These are phyloP conservation scores for Larimichthys polyactis DNA, from an alignment of 2,113 vertebrate genomes.

Conservation along the genomic window DNA sequence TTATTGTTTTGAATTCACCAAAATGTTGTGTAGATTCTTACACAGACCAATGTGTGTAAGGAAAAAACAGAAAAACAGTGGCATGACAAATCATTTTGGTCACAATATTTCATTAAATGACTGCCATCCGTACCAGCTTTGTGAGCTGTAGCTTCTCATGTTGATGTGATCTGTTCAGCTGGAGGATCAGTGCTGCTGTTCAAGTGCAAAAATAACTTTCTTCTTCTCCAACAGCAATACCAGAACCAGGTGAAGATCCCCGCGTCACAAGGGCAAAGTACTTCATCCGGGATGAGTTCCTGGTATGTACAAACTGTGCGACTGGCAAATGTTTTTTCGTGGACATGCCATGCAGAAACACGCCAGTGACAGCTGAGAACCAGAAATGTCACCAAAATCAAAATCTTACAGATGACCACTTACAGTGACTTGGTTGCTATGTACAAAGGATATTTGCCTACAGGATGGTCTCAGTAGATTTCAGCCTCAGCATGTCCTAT, in stretches of 20 bases:
- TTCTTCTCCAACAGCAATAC: conserved; percentile 87
- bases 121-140: not conserved
- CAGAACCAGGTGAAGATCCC: conserved; percentile 94
- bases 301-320: conserved; percentile 86
- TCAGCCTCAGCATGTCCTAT: not conserved
- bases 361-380: not conserved
- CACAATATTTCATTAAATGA: not conserved
- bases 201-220: conserved; percentile 22
- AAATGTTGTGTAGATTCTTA: too few species aligned
- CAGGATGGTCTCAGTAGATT: too few species aligned
- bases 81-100: not conserved
- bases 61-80: too few species aligned
- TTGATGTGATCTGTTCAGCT: not conserved
- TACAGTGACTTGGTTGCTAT: not conserved
- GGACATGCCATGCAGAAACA: not conserved
- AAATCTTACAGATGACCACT: conserved; percentile 9
- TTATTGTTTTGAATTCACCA: not conserved
- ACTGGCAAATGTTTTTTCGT: conserved; percentile 1
- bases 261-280: conserved; percentile 99
- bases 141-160: not conserved
- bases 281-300: conserved; percentile 99
- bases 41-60: not conserved
- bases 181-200: not conserved
- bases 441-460: not conserved
- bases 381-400: conserved; percentile 9